Percentiles rank a stretch among this genome's conserved stretches.
phyloP scores from a whole-genome alignment of 2,888 invertebrate genomes.

The Sesia bembeciformis region DNA sequence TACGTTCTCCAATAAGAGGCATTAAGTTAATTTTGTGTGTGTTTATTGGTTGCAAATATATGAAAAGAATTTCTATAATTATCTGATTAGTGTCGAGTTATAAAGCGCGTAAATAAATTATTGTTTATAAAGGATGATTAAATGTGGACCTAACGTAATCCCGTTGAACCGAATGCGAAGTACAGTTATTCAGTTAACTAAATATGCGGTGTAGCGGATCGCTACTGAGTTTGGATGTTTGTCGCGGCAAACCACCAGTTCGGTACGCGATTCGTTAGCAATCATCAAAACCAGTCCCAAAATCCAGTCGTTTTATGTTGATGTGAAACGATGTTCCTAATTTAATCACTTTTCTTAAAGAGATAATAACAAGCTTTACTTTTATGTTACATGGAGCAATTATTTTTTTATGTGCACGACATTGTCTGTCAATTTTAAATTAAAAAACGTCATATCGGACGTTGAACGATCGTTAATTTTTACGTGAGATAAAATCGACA shows the following conservation, averaged over 20 bases:
- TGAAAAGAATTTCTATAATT: background rate
- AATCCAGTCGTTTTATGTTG: constrained; percentile 1
- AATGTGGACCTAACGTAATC: constrained; percentile 29
- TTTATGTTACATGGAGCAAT: too few species aligned
- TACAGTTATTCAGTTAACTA: constrained; percentile 48
- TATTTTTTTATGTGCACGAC: too few species aligned
- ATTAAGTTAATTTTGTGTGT: background rate
- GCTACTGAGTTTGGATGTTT: background rate
- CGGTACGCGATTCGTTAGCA: background rate
- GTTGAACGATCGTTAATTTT: too few species aligned
- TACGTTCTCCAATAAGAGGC: background rate
- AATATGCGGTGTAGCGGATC: constrained; percentile 26
- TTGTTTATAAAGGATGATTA: constrained; percentile 15
- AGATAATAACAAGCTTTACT: background rate
- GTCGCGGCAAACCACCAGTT: background rate
- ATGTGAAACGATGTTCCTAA: constrained; percentile 1
- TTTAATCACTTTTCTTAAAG: constrained; percentile 2
- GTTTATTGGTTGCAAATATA: background rate
- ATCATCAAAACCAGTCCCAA: constrained; percentile 3
- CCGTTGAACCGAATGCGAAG: constrained; percentile 16
- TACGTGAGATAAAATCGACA: too few species aligned
- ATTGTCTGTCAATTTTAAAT: too few species aligned
- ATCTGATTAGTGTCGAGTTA: constrained; percentile 19
- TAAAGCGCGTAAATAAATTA: constrained; percentile 30
- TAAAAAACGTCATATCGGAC: too few species aligned